Conservation (phyloP, 2,888 invertebrate genomes). For the Philaethria dido region DNA sequence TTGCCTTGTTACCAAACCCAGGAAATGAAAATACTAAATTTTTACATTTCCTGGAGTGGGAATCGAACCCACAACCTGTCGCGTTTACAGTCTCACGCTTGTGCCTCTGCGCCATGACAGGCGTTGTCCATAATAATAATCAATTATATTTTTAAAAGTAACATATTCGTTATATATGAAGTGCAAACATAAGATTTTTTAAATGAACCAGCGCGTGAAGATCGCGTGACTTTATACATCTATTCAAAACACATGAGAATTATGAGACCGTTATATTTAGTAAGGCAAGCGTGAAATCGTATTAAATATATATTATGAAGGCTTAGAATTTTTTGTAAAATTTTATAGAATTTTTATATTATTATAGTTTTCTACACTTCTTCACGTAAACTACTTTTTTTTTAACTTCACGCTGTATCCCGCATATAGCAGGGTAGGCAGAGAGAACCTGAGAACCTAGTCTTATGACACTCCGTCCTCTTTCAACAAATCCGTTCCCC, state of each 20-base stretch:
- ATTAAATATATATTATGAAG: constrained; percentile 15
- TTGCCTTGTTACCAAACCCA: too few relatives aligned
- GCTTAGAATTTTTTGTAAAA: neutral
- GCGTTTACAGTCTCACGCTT: too few relatives aligned
- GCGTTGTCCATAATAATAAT: neutral
- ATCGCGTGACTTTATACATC: constrained; percentile 41
- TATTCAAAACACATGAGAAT: constrained; percentile 31
- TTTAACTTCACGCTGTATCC: too few relatives aligned
- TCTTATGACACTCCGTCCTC: too few relatives aligned
- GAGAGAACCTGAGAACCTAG: too few relatives aligned
- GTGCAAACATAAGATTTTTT: constrained; percentile 28
- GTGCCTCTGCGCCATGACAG: too few relatives aligned
- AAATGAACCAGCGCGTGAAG: constrained; percentile 38
- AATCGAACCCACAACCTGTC: too few relatives aligned
- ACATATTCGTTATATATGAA: neutral
- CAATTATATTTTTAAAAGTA: constrained; percentile 6
- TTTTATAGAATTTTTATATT: neutral
- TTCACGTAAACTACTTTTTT: too few relatives aligned
- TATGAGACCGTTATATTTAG: constrained; percentile 28
- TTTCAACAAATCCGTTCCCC: too few relatives aligned
- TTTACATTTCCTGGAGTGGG: too few relatives aligned
- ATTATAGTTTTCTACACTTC: too few relatives aligned
- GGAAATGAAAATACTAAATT: too few relatives aligned
- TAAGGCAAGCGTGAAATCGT: constrained; percentile 35
- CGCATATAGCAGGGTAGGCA: neutral